A percentile compares a stretch with the other conserved stretches of the same genome.
Evolutionary conservation across 2,797 vertebrate genomes (phyloP).

Genomic region (Fringilla coelebs): DNA sequence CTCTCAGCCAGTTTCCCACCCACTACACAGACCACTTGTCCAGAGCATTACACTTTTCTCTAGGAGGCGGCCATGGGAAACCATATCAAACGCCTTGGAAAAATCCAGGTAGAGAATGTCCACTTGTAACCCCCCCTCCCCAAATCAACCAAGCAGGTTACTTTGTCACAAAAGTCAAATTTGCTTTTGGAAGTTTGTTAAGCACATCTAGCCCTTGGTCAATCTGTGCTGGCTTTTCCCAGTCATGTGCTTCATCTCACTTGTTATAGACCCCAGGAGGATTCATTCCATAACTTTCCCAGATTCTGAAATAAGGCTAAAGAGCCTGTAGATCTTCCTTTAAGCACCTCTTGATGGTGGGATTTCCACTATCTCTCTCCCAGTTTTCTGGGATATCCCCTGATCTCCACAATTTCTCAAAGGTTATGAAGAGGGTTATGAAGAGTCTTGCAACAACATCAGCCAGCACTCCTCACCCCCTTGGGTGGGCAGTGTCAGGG

Average conservation of each 20-base stretch:
- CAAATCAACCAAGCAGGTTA: background rate
- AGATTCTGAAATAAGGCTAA: background rate
- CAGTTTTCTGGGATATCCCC: background rate
- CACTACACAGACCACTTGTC: background rate
- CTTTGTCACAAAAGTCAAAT: background rate
- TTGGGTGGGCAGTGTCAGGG: fast-evolving
- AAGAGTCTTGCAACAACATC: background rate
- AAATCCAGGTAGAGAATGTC: background rate
- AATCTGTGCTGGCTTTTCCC: background rate
- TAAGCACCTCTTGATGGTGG: background rate
- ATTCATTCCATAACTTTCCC: background rate
- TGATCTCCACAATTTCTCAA: background rate
- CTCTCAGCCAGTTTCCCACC: background rate
- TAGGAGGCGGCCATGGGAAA: background rate
- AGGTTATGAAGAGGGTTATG: background rate
- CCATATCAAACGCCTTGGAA: background rate
- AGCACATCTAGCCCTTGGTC: fast-evolving
- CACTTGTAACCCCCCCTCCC: fast-evolving
- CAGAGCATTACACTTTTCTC: background rate
- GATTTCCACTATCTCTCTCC: background rate
- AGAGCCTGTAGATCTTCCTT: background rate
- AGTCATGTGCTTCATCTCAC: background rate
- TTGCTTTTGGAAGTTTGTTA: background rate
- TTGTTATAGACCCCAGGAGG: background rate
- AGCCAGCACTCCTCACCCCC: background rate